phyloP scores from a whole-genome alignment of 1,140 invertebrate genomes.

The Papilio machaon region DNA sequence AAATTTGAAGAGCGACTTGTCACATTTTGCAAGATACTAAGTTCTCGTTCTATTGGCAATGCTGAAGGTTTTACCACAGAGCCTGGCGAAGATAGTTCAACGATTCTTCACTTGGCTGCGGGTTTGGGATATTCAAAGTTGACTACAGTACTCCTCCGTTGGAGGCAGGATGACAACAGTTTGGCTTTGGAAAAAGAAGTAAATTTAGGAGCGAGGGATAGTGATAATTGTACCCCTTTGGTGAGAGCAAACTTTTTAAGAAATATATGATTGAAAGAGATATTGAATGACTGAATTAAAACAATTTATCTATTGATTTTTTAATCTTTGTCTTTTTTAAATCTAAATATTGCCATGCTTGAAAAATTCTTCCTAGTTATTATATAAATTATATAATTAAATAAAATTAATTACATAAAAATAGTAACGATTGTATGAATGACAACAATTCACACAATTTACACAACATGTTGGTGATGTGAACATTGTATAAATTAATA shows the following conservation, averaged over 20 bases:
- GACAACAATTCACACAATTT: neutral
- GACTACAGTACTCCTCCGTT: constrained; percentile 91
- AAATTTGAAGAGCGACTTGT: constrained; percentile 93
- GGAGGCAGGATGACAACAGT: constrained; percentile 94
- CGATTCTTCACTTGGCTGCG: constrained; percentile 94
- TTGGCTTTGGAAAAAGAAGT: constrained; percentile 94
- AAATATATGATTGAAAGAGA: constrained; percentile 14
- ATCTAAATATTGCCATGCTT: neutral
- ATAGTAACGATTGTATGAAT: neutral
- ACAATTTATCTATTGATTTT: neutral
- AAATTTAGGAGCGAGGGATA: constrained; percentile 94
- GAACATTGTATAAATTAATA: neutral
- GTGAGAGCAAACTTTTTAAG: constrained; percentile 73
- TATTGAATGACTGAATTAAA: neutral
- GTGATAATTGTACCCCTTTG: constrained; percentile 93
- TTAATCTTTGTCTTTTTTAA: neutral
- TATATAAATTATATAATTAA: neutral
- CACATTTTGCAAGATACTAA: constrained; percentile 89
- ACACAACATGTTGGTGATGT: neutral
- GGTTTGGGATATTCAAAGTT: constrained; percentile 92
- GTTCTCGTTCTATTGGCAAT: constrained; percentile 77
- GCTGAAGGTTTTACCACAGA: constrained; percentile 76
- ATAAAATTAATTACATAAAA: neutral
- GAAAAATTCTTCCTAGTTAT: neutral
- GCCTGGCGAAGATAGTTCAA: constrained; percentile 86